These are phyloP conservation scores for Heliconius hortense DNA, from an alignment of 2,888 invertebrate species.

Conservation along the genomic window DNA sequence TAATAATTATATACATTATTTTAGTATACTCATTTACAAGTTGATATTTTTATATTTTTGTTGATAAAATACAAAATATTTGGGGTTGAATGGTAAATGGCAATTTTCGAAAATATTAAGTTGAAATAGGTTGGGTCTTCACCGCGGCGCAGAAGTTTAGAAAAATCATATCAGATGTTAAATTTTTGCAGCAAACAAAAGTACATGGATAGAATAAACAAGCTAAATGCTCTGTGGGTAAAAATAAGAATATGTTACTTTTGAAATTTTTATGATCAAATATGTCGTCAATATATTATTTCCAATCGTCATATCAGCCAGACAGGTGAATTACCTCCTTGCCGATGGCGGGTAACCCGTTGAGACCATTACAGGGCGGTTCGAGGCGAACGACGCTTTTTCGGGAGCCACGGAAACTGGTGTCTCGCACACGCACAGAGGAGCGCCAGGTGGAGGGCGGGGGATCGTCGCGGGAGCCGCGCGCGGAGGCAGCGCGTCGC, in stretches of 20 bases:
- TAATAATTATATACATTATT: neutral
- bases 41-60: neutral
- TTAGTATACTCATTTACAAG: neutral
- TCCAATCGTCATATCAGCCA: constrained; percentile 52
- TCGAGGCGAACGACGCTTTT: constrained; percentile 84
- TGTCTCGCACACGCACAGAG: constrained; percentile 84
- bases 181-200: constrained; percentile 46
- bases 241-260: constrained; percentile 24
- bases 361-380: constrained; percentile 84
- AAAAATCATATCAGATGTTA: constrained; percentile 30
- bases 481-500: constrained; percentile 68
- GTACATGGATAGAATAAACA: constrained; percentile 45
- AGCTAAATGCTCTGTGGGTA: constrained; percentile 45
- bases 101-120: constrained; percentile 30
- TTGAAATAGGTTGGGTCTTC: constrained; percentile 34
- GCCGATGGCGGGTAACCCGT: constrained; percentile 80
- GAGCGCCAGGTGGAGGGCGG: constrained; percentile 83
- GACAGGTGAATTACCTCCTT: constrained; percentile 78
- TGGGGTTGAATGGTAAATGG: neutral
- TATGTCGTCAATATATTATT: constrained; percentile 34
- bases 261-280: constrained; percentile 27
- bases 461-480: constrained; percentile 71
- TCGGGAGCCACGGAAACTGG: constrained; percentile 83
- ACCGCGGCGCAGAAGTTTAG: constrained; percentile 35
- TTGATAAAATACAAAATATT: neutral